phyloP scores from a whole-genome alignment of 2,113 vertebrate species.

The Oreochromis niloticus region DNA sequence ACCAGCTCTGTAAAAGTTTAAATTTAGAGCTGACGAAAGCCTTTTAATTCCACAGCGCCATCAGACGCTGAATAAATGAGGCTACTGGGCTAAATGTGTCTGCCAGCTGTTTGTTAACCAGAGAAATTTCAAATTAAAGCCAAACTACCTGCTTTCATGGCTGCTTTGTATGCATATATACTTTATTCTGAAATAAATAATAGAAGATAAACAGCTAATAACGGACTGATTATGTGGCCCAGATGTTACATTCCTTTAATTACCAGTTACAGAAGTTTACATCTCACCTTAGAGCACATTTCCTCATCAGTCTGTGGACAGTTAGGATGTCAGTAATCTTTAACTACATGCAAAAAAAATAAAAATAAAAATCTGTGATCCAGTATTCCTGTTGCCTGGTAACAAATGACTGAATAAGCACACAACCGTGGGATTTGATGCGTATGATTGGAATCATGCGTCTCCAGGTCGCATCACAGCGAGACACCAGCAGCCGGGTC shows the following conservation, averaged over 20 bases:
- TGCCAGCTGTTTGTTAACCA: background rate
- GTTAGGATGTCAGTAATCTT: accelerated
- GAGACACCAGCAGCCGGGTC: background rate
- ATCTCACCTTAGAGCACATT: accelerated
- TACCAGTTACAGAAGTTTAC: background rate
- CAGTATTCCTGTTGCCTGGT: accelerated
- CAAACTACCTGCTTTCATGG: background rate
- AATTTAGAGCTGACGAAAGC: slow-evolving; percentile 32
- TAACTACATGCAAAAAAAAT: background rate
- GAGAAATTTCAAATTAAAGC: background rate
- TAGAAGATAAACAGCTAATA: no score
- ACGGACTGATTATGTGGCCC: background rate
- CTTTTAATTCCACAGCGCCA: background rate
- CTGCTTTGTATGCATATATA: no score
- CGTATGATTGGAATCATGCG: background rate
- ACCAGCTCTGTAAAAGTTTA: slow-evolving; percentile 18
- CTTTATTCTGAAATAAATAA: no score
- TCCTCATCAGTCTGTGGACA: background rate
- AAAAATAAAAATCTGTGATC: background rate
- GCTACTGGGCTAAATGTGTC: background rate
- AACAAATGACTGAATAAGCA: background rate
- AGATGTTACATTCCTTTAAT: background rate
- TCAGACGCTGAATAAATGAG: background rate
- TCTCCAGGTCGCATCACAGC: background rate
- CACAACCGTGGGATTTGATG: accelerated